Conservation (phyloP, 2,797 vertebrate genomes). For the Coregonus ussuriensis region DNA sequence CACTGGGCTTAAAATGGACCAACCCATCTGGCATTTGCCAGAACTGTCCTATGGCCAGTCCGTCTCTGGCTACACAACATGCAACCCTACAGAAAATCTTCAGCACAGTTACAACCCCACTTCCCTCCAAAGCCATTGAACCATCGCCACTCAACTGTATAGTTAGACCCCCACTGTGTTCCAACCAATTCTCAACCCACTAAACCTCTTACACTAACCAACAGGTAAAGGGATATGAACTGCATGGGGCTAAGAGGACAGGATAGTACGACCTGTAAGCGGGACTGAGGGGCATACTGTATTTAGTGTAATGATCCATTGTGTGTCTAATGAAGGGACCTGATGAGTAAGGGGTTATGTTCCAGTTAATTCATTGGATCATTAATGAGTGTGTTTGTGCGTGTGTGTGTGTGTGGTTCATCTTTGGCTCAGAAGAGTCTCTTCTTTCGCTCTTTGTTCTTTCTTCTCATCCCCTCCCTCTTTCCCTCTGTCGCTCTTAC, state of each 20-base stretch:
- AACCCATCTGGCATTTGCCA: too few species aligned
- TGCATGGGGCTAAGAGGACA: conserved; percentile 15
- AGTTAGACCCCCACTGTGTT: not conserved
- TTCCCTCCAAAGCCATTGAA: not conserved
- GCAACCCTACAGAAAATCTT: not conserved
- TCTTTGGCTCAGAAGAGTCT: conserved; percentile 45
- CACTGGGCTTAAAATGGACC: too few species aligned
- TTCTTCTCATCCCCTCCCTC: conserved; percentile 27
- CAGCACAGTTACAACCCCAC: not conserved
- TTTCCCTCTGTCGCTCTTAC: not conserved
- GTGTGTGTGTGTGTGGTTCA: conserved; percentile 48
- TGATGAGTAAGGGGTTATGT: conserved; percentile 39
- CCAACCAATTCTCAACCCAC: not conserved
- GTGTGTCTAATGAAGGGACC: conserved; percentile 61
- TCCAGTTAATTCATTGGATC: not conserved
- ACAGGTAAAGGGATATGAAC: not conserved
- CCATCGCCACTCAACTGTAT: not conserved
- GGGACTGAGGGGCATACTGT: conserved; percentile 44
- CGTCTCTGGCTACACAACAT: not conserved
- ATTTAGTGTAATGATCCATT: conserved; percentile 64
- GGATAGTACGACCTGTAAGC: conserved; percentile 19
- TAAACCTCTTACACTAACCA: not conserved
- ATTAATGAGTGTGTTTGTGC: conserved; percentile 35
- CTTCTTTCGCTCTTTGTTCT: conserved; percentile 21
- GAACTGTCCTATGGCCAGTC: too few species aligned